A percentile compares a stretch with the other conserved stretches of the same genome.
phyloP scores from a whole-genome alignment of 2,888 invertebrate species.

The Tubulanus polymorphus region DNA sequence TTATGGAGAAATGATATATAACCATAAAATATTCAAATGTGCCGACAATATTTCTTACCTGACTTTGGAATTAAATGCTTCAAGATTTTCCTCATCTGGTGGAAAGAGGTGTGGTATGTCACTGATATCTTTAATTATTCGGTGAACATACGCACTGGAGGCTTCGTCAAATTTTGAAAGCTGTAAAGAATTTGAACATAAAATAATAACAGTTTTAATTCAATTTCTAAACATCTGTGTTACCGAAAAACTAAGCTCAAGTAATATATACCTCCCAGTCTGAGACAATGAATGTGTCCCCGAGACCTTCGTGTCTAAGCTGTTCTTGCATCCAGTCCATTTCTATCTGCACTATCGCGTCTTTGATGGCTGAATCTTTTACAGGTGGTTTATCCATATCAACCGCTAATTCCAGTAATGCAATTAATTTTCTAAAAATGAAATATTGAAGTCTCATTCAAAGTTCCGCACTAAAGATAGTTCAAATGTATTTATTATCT shows the following conservation, averaged over 20 bases:
- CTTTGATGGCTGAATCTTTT: not conserved
- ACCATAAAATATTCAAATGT: too few relatives aligned
- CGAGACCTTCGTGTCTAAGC: too few relatives aligned
- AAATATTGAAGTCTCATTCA: too few relatives aligned
- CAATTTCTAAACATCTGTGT: too few relatives aligned
- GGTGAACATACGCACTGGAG: slow-evolving; percentile 27
- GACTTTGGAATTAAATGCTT: slow-evolving; percentile 26
- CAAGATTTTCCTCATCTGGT: slow-evolving; percentile 28
- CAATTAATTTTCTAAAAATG: slow-evolving; percentile 36
- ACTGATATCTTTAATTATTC: slow-evolving; percentile 23
- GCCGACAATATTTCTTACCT: slow-evolving; percentile 24
- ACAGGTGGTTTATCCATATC: slow-evolving; percentile 16
- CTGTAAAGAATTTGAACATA: too few relatives aligned
- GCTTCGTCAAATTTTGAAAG: slow-evolving; percentile 33
- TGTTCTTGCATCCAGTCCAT: too few relatives aligned
- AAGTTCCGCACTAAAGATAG: too few relatives aligned
- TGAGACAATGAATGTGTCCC: too few relatives aligned
- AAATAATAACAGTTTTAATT: too few relatives aligned
- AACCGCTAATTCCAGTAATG: slow-evolving; percentile 33
- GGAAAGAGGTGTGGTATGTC: slow-evolving; percentile 34
- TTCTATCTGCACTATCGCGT: not conserved
- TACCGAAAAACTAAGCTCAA: not conserved
- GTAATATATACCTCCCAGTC: not conserved
- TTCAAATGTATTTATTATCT: too few relatives aligned
- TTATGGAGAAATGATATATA: too few relatives aligned